A percentile compares a stretch with the other conserved stretches of the same genome.
These are phyloP conservation scores for Calcarius lapponicus DNA, from an alignment of 2,797 vertebrate genomes.

Conservation along the genomic window DNA sequence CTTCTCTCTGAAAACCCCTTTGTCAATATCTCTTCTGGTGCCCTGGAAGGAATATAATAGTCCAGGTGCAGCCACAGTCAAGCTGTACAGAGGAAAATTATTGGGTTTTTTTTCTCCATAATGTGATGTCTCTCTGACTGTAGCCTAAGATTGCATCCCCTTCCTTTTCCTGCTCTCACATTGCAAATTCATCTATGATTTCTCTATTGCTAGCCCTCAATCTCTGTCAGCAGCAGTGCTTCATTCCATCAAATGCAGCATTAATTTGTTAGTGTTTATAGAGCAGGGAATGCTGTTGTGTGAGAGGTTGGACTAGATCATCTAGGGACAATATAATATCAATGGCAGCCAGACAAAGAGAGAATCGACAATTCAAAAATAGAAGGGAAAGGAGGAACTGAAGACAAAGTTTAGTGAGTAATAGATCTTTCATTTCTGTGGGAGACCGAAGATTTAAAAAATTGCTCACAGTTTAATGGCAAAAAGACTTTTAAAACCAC, in stretches of 20 bases:
- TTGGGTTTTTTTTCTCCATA: neutral
- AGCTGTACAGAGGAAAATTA: slow-evolving; percentile 1
- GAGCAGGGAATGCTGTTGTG: neutral
- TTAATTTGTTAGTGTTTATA: slow-evolving; percentile 49
- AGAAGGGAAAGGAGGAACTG: neutral
- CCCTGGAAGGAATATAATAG: neutral
- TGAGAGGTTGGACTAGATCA: neutral
- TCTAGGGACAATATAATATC: neutral
- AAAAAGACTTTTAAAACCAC: neutral
- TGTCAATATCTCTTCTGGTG: neutral
- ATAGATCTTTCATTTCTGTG: neutral
- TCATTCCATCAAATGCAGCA: neutral
- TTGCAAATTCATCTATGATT: slow-evolving; percentile 9
- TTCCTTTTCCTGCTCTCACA: neutral
- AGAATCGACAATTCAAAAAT: slow-evolving; percentile 1
- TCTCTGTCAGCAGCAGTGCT: neutral
- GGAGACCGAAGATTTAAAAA: neutral
- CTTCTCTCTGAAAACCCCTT: neutral
- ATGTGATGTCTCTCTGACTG: neutral
- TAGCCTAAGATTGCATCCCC: neutral
- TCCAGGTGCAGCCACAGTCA: slow-evolving; percentile 19
- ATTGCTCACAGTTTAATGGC: neutral
- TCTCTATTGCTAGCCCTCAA: neutral
- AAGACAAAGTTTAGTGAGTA: neutral
- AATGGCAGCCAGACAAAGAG: neutral